Evolutionary conservation across 2,888 invertebrate species (phyloP).

Genomic region (Acronicta leporina): DNA sequence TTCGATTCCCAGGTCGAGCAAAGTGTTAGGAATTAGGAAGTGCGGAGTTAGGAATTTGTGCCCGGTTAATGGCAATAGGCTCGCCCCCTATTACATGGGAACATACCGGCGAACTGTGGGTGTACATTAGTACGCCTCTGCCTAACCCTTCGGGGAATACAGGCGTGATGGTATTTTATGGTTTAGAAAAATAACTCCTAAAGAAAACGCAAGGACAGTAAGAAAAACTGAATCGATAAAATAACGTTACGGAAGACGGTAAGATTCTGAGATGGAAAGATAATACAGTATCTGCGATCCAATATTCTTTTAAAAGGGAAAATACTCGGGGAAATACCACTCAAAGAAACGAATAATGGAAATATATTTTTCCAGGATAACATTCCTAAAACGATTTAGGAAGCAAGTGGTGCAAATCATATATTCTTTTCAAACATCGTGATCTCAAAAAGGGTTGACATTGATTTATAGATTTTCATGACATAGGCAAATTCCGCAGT

Average conservation of each 20-base stretch:
- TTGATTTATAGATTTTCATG: constrained; percentile 45
- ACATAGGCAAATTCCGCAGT: constrained; percentile 24
- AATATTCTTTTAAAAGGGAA: constrained; percentile 37
- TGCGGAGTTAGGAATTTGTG: too few relatives aligned
- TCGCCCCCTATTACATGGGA: too few relatives aligned
- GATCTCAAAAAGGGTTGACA: constrained; percentile 29
- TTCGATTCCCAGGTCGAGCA: too few relatives aligned
- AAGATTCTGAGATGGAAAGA: constrained; percentile 38
- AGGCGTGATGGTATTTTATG: too few relatives aligned
- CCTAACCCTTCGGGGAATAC: too few relatives aligned
- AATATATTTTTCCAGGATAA: constrained; percentile 24
- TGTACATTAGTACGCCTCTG: too few relatives aligned
- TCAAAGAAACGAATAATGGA: constrained; percentile 29
- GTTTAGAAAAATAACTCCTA: not conserved
- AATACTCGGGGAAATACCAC: constrained; percentile 28
- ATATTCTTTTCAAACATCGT: constrained; percentile 39
- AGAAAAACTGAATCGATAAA: constrained; percentile 30
- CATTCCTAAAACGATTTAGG: constrained; percentile 39
- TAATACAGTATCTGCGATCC: constrained; percentile 38
- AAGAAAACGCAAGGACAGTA: constrained; percentile 4
- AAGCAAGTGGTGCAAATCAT: constrained; percentile 35
- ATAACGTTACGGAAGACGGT: constrained; percentile 19
- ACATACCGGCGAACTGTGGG: too few relatives aligned
- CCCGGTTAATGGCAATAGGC: too few relatives aligned
- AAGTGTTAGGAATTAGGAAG: too few relatives aligned